Evolutionary conservation across 1,140 invertebrate species (phyloP).

Genomic region (Magallana gigas): DNA sequence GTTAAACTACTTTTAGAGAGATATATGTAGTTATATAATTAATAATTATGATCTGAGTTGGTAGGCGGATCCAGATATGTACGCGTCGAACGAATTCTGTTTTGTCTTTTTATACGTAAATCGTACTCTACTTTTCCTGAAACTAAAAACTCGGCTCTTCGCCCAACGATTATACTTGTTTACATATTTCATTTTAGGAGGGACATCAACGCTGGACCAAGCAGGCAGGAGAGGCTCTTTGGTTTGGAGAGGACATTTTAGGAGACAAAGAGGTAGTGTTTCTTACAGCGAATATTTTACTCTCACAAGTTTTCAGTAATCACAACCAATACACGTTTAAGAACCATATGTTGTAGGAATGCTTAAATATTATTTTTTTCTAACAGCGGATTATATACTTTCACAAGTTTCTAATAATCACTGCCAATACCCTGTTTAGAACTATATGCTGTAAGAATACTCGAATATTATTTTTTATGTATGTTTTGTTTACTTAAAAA

Average conservation of each 20-base stretch:
- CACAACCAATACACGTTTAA: background rate
- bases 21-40: background rate
- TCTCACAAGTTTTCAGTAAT: background rate
- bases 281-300: background rate
- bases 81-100: too few relatives aligned
- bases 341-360: background rate
- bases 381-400: background rate
- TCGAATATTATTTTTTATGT: background rate
- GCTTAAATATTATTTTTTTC: background rate
- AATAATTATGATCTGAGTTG: too few relatives aligned
- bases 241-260: slow-evolving; percentile 46
- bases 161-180: background rate
- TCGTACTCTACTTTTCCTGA: too few relatives aligned
- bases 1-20: background rate
- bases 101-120: too few relatives aligned
- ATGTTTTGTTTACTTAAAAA: too few relatives aligned
- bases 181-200: slow-evolving; percentile 17
- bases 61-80: too few relatives aligned
- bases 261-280: slow-evolving; percentile 34
- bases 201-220: slow-evolving; percentile 46
- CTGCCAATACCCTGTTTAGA: background rate
- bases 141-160: background rate
- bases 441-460: background rate
- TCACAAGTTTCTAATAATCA: background rate
- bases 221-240: slow-evolving; percentile 17